phyloP scores from a whole-genome alignment of 2,113 vertebrate genomes.

The Paedocypris sp. region DNA sequence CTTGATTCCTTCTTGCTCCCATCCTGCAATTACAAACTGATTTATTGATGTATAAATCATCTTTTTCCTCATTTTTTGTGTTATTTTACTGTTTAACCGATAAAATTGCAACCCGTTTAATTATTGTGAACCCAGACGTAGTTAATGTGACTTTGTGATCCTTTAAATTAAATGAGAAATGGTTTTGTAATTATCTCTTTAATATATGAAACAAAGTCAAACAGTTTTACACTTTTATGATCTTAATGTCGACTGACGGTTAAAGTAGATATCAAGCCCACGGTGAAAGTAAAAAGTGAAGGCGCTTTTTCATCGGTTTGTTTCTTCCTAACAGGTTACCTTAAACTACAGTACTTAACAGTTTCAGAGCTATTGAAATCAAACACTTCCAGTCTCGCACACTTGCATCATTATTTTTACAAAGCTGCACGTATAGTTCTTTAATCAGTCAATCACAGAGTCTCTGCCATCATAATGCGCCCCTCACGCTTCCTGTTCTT shows the following conservation, averaged over 20 bases:
- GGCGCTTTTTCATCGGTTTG: background rate
- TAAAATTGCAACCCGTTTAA: too few species aligned
- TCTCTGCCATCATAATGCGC: conserved; percentile 11
- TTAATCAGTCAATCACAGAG: conserved; percentile 19
- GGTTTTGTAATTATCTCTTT: too few species aligned
- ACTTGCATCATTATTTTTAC: conserved; percentile 4
- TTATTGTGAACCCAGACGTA: too few species aligned
- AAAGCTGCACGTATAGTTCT: conserved; percentile 9
- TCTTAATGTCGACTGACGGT: background rate
- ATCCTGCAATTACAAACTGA: too few species aligned
- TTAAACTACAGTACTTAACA: conserved; percentile 13
- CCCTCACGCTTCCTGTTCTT: conserved; percentile 11
- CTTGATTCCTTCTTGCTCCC: too few species aligned
- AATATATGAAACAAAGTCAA: background rate
- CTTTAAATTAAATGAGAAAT: too few species aligned
- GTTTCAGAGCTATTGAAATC: conserved; percentile 19
- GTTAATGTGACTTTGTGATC: too few species aligned
- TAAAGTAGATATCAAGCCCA: background rate
- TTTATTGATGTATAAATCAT: too few species aligned
- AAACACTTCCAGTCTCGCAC: conserved; percentile 10
- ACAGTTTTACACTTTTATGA: background rate
- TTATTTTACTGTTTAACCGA: too few species aligned
- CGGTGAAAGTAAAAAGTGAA: background rate
- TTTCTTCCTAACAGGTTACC: background rate
- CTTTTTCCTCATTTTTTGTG: too few species aligned